Evolutionary conservation across 2,888 invertebrate genomes (phyloP), one percentile per base, ranked within the genome.

Genomic region (Pseudococcus viburni): DNA sequence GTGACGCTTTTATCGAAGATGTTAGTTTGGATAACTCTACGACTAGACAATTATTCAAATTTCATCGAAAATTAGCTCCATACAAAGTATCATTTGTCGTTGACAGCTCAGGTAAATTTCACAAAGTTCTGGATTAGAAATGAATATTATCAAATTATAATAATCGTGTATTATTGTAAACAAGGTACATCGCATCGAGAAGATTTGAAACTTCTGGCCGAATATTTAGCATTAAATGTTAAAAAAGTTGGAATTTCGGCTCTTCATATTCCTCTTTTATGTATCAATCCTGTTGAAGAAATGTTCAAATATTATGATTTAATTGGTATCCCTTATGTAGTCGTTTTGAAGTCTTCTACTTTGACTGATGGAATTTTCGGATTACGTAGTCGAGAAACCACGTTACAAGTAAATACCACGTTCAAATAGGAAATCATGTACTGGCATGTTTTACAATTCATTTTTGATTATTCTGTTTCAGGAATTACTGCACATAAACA

Each of bases 41-140:
- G 90, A 93, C 92, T 55, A 15, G 88, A 89, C 89, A 86, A 55
- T 91, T 92, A 89, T 91, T 95, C 84, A 92, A 93, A 89, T 92
- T 96, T 73, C 95, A 96, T 91, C 93, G 95, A 89, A 95, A 94
- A 92, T 92, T 96, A 89, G 94, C 96, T 17, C 96, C 96, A 0
- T 96, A 94, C 91, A 96, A 96, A 93, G 94, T 95, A 89, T 93
- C 94, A 84, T 94, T 96, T 91, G 33, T 59, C 33, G 19, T 83
- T 55, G 83, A 88, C 1, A 19, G 12, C 3, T 11, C 42, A 39
- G 46, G 80, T 83, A 19, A 46, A 15, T 83, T 83, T 68, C 39
- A 39, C 4, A 11, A 22, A 11, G 22, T 6, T 6, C 0, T 73
- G 39, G 33, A 15, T 33, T 39, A 51, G 84, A 42, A 19, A 77